phyloP scores from a whole-genome alignment of 2,888 invertebrate genomes.

The Rhynchonema sp. region DNA sequence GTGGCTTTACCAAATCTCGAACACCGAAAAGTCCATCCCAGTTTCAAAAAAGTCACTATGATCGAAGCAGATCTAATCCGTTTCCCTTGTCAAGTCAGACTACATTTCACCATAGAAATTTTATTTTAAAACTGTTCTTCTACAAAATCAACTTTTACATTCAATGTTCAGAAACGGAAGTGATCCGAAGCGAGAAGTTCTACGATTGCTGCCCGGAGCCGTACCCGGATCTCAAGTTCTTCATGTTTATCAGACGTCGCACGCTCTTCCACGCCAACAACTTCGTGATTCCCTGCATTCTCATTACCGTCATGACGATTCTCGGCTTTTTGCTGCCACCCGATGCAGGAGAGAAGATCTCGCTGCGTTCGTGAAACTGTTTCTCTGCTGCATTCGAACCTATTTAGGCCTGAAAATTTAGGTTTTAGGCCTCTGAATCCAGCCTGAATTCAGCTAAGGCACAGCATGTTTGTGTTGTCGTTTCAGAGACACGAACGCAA shows the following conservation, averaged over 20 bases:
- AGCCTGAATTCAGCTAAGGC: too few species aligned
- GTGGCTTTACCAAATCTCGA: too few species aligned
- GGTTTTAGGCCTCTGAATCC: too few species aligned
- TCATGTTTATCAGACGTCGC: constrained; percentile 61
- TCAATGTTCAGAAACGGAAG: constrained; percentile 9
- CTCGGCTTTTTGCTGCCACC: constrained; percentile 93
- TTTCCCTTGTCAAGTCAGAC: too few species aligned
- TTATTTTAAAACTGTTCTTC: background rate
- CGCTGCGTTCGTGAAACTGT: constrained; percentile 50
- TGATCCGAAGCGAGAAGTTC: constrained; percentile 21
- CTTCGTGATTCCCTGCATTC: constrained; percentile 91
- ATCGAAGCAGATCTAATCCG: too few species aligned
- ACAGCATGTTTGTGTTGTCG: too few species aligned
- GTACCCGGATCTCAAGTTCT: constrained; percentile 53
- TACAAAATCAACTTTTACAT: background rate
- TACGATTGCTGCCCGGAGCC: constrained; percentile 63
- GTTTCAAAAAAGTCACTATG: too few species aligned
- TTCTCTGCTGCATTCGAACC: background rate
- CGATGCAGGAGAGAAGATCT: constrained; percentile 94
- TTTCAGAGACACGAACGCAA: too few species aligned
- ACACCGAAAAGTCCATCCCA: too few species aligned
- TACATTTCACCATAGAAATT: too few species aligned
- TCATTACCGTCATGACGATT: constrained; percentile 94
- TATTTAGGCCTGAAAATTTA: too few species aligned
- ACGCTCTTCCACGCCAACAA: constrained; percentile 99